Percentiles rank a stretch among this genome's conserved stretches.
These are phyloP conservation scores for Phortica magna DNA, from an alignment of 2,888 invertebrate species.

Conservation along the genomic window DNA sequence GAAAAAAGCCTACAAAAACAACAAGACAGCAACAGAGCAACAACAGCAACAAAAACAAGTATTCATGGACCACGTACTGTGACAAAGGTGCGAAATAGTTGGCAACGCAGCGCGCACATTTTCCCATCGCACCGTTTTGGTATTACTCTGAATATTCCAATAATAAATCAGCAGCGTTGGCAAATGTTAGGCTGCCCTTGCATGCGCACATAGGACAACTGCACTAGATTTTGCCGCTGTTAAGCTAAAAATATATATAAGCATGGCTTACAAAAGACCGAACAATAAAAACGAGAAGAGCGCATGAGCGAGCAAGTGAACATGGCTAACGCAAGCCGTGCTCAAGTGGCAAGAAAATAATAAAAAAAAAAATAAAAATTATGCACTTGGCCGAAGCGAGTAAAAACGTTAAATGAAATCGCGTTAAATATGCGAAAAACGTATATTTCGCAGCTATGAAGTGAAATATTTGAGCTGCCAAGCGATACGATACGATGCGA, in stretches of 20 bases:
- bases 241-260: slow-evolving; percentile 41
- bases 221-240: neutral
- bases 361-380: slow-evolving; percentile 28
- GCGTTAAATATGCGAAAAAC: slow-evolving; percentile 64
- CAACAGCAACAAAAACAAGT: slow-evolving; percentile 32
- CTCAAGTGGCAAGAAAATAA: neutral
- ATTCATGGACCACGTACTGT: slow-evolving; percentile 31
- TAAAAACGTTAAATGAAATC: slow-evolving; percentile 44
- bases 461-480: slow-evolving; percentile 37
- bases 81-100: slow-evolving; percentile 56
- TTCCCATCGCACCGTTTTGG: slow-evolving; percentile 46
- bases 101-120: slow-evolving; percentile 40
- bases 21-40: no score
- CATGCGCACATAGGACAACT: slow-evolving; percentile 31
- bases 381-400: slow-evolving; percentile 8
- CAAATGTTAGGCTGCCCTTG: neutral
- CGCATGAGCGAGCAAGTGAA: neutral
- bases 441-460: slow-evolving; percentile 63
- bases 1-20: neutral
- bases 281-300: slow-evolving; percentile 16
- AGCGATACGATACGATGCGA: neutral
- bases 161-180: slow-evolving; percentile 49
- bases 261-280: slow-evolving; percentile 31
- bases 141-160: slow-evolving; percentile 51
- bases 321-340: slow-evolving; percentile 16